phyloP scores from a whole-genome alignment of 2,113 vertebrate species.

The Cryptotis parvus region DNA sequence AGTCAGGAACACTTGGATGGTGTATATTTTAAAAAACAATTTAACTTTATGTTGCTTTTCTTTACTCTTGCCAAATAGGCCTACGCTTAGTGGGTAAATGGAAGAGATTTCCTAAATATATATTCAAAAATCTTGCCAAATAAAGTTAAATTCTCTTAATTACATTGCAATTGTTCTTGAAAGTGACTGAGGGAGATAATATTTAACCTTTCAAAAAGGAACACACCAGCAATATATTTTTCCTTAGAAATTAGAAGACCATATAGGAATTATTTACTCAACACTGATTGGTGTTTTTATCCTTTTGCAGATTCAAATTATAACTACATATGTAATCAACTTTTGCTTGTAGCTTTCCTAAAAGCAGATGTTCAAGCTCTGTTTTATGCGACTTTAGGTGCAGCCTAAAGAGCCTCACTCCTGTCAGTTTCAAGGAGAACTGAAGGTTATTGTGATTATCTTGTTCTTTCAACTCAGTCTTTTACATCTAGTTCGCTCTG shows the following conservation, averaged over 20 bases:
- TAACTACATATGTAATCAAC: constrained; percentile 63
- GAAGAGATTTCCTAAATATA: constrained; percentile 77
- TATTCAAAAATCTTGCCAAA: constrained; percentile 78
- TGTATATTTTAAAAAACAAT: constrained; percentile 61
- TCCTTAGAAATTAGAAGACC: constrained; percentile 61
- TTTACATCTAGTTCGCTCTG: not conserved
- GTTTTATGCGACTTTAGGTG: constrained; percentile 16
- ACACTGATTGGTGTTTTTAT: constrained; percentile 72
- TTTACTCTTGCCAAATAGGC: constrained; percentile 71
- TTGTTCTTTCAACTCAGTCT: not conserved
- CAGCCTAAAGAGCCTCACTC: constrained; percentile 13
- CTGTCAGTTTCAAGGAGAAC: constrained; percentile 37
- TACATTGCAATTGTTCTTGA: constrained; percentile 84
- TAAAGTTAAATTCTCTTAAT: constrained; percentile 82
- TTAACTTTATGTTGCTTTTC: constrained; percentile 70
- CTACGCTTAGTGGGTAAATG: constrained; percentile 74
- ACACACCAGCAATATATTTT: constrained; percentile 50
- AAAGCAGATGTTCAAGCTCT: constrained; percentile 32
- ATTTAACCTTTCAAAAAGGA: constrained; percentile 68
- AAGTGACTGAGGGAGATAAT: constrained; percentile 70
- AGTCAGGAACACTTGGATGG: constrained; percentile 44
- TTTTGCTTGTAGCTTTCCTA: constrained; percentile 8
- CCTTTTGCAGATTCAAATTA: constrained; percentile 72
- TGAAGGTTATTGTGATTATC: constrained; percentile 24
- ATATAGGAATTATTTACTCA: constrained; percentile 67